phyloP scores from a whole-genome alignment of 2,888 invertebrate genomes.

The Drosophila flavopinicola region DNA sequence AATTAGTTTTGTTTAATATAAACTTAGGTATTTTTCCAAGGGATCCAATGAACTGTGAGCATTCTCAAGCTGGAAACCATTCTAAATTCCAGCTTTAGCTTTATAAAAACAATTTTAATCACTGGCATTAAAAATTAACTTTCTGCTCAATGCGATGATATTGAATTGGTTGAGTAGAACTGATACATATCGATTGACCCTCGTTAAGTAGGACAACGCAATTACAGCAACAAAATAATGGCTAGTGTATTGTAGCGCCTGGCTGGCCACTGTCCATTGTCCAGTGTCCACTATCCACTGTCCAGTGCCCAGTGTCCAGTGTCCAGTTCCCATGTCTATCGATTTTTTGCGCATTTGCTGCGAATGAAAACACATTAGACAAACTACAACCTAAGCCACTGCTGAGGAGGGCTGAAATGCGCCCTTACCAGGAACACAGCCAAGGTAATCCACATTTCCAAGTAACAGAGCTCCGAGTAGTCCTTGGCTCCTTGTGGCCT shows the following conservation, averaged over 20 bases:
- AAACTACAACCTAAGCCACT: conserved; percentile 47
- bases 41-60: too few species aligned
- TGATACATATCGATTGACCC: conserved; percentile 1
- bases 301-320: conserved; percentile 25
- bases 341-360: conserved; percentile 60
- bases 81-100: too few species aligned
- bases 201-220: conserved; percentile 23
- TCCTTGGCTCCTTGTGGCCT: conserved; percentile 33
- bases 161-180: not conserved
- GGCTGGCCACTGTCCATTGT: conserved; percentile 22
- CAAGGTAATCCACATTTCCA: conserved; percentile 33
- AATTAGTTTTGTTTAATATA: too few species aligned
- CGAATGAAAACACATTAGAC: conserved; percentile 74
- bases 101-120: not conserved
- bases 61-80: too few species aligned
- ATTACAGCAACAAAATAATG: conserved; percentile 48
- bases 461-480: conserved; percentile 8
- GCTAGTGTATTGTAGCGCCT: conserved; percentile 27
- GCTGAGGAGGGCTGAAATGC: conserved; percentile 29
- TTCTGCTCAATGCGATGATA: not conserved
- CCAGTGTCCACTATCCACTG: conserved; percentile 11
- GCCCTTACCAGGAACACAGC: conserved; percentile 18
- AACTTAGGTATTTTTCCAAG: too few species aligned
- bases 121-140: too few species aligned
- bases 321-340: conserved; percentile 43